Evolutionary conservation across 2,888 invertebrate genomes (phyloP).

Genomic region (Drosophila neoperkinsi): DNA sequence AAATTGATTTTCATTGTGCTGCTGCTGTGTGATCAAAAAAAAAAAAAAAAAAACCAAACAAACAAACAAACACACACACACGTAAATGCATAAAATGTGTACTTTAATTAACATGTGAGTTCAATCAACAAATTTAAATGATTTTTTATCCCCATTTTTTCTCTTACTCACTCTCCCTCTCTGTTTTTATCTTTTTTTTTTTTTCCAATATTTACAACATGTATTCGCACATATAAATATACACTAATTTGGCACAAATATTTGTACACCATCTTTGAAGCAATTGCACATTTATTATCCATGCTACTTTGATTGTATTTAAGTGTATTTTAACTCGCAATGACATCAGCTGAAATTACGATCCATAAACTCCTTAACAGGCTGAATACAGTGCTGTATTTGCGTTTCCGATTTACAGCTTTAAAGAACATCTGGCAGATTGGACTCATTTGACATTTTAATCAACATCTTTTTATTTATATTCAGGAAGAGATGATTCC

Average conservation of each 20-base stretch:
- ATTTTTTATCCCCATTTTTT: constrained; percentile 40
- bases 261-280: constrained; percentile 13
- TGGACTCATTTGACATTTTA: background rate
- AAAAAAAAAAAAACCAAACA: constrained; percentile 7
- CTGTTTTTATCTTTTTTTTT: background rate
- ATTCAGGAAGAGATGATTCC: background rate
- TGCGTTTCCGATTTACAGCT: background rate
- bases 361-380: background rate
- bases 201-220: constrained; percentile 13
- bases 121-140: constrained; percentile 60
- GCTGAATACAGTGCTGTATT: background rate
- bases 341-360: constrained; percentile 36
- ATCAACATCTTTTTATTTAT: background rate
- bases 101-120: constrained; percentile 74
- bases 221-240: constrained; percentile 7
- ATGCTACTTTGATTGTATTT: constrained; percentile 15
- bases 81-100: constrained; percentile 64
- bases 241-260: constrained; percentile 9
- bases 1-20: constrained; percentile 75
- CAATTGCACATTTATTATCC: constrained; percentile 22
- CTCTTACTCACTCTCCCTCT: constrained; percentile 3
- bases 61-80: constrained; percentile 26
- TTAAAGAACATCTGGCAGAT: background rate
- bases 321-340: constrained; percentile 11
- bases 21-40: constrained; percentile 54